Evolutionary conservation across 2,113 vertebrate species (phyloP).

Genomic region (Heptranchias perlo): DNA sequence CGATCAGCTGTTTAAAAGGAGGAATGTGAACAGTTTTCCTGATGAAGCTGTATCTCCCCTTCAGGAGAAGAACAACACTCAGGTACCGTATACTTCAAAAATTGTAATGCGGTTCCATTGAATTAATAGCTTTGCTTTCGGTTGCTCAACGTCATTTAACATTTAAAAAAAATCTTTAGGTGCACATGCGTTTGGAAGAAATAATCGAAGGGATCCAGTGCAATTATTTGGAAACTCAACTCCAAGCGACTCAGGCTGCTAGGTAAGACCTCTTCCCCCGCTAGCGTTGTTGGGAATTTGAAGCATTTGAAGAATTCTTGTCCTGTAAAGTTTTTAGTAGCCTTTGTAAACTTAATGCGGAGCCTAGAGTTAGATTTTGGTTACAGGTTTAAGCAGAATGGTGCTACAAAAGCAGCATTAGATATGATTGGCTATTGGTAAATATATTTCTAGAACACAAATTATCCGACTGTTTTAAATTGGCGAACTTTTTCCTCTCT

Average conservation of each 20-base stretch:
- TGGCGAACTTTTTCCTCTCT: background rate
- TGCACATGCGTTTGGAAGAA: constrained; percentile 67
- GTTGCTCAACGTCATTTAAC: background rate
- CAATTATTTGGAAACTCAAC: constrained; percentile 63
- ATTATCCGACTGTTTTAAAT: background rate
- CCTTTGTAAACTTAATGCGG: background rate
- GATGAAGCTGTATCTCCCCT: constrained; percentile 88
- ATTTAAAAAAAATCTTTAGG: background rate
- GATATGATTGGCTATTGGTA: too few relatives aligned
- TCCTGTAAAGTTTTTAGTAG: background rate
- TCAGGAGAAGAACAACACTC: constrained; percentile 76
- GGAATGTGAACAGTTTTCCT: constrained; percentile 69
- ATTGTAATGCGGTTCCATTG: too few relatives aligned
- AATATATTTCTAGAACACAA: background rate
- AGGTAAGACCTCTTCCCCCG: constrained; percentile 63
- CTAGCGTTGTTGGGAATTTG: background rate
- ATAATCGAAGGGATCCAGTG: constrained; percentile 72
- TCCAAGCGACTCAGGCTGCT: constrained; percentile 81
- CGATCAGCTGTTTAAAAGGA: constrained; percentile 83
- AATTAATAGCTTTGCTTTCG: background rate
- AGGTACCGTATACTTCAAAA: constrained; percentile 53
- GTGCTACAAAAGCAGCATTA: too few relatives aligned
- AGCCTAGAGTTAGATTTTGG: background rate
- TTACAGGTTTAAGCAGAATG: background rate
- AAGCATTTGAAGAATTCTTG: background rate